These are phyloP conservation scores for Adineta ricciae DNA, from an alignment of 2,888 invertebrate species.

Conservation along the genomic window DNA sequence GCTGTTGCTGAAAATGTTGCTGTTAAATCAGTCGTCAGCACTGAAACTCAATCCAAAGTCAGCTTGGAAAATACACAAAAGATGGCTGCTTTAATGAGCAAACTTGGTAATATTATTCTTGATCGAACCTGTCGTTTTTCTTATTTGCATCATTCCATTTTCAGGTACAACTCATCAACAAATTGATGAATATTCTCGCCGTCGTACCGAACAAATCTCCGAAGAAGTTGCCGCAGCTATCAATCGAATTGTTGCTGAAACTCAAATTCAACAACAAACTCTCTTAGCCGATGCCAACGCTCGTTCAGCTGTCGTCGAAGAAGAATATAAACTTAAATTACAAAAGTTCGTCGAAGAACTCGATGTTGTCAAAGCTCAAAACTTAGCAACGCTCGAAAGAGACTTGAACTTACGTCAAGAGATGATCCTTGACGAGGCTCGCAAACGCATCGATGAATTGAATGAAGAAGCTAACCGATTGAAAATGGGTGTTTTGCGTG, in stretches of 20 bases:
- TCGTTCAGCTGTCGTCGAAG: background rate
- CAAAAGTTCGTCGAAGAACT: background rate
- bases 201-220: background rate
- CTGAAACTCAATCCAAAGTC: slow-evolving; percentile 11
- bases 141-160: background rate
- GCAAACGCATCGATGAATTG: background rate
- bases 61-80: background rate
- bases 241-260: background rate
- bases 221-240: background rate
- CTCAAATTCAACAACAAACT: background rate
- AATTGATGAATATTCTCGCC: background rate
- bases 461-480: slow-evolving; percentile 12
- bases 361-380: background rate
- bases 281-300: background rate
- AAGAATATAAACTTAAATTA: background rate
- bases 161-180: background rate
- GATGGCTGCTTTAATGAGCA: background rate
- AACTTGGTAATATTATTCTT: background rate
- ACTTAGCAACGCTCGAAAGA: background rate
- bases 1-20: slow-evolving; percentile 1
- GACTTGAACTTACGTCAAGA: slow-evolving; percentile 15
- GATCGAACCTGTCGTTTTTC: background rate
- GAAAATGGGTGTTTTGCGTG: background rate
- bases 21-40: slow-evolving; percentile 9
- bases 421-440: background rate